Base-by-base conservation (phyloP, 2,888 invertebrate species). In the Drosophila emarginata region DNA sequence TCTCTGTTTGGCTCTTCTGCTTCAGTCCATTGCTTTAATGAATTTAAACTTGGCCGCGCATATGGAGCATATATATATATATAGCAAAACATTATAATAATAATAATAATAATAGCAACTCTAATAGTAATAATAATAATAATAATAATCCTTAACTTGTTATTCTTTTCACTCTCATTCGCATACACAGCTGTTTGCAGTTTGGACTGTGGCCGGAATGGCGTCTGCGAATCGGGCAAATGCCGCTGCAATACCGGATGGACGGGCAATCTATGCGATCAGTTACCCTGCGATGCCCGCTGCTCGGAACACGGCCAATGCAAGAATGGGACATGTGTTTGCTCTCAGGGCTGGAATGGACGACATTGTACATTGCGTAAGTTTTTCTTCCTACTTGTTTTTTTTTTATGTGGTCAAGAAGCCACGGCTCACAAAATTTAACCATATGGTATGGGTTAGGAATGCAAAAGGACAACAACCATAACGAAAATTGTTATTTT, bases 301-400 rank as follows among this genome's bases (percentile, higher is more conserved):
- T 99, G 99, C 92, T 95, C 96, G 62, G 96, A 97, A 85, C 98
- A 99, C 90, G 99, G 99, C 18, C 97, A 97, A 91, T 99, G 99
- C 93, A 96, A 96, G 91, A 99, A 99, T 92, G 99, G 99, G 70
- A 98, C 98, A 58, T 99, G 99, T 92, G 96, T 98, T 63, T 99
- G 99, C 92, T 96, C 97, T 61, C 96, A 97, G 91, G 99, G 99
- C 76, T 99, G 99, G 99, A 99, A 99, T 91, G 99, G 99, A 77
- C 95, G 96, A 87, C 98, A 99, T 91, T 99, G 99, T 93, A 98
- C 98, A 68, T 92, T 99, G 88, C 97, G 99, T 99, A 94, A 96
- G 96, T 94, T 23, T 2, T 40, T 37, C 7, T n/a, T 52, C 4
- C 14, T 4, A 2, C n/a, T 14, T n/a, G n/a, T 23, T n/a, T n/a